These are phyloP conservation scores for Holothuria leucospilota DNA, from an alignment of 53 echinoderm and acorn worm genomes.

Conservation along the genomic window DNA sequence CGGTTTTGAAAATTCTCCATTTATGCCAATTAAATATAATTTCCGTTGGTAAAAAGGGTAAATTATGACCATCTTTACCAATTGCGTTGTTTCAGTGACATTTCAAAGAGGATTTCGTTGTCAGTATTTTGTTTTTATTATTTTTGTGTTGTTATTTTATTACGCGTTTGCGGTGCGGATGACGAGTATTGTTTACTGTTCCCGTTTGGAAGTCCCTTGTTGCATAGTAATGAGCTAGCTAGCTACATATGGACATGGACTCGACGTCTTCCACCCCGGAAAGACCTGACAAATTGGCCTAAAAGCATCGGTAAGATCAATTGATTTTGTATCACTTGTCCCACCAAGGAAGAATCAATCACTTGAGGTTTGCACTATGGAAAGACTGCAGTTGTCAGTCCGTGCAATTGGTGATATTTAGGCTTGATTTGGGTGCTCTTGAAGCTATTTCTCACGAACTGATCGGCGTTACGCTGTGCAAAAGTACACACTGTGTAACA, in stretches of 20 bases:
- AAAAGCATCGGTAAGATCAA: constrained; percentile 48
- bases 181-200: constrained; percentile 50
- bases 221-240: constrained; percentile 58
- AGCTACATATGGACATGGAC: constrained; percentile 54
- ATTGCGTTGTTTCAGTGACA: too few relatives aligned
- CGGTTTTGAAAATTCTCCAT: too few relatives aligned
- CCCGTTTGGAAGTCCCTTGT: constrained; percentile 53
- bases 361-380: not conserved
- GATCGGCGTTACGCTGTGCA: too few relatives aligned
- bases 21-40: too few relatives aligned
- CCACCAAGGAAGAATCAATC: not conserved
- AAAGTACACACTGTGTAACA: too few relatives aligned
- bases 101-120: too few relatives aligned
- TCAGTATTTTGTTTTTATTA: too few relatives aligned
- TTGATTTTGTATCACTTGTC: constrained; percentile 7
- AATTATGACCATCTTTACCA: too few relatives aligned
- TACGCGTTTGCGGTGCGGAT: constrained; percentile 34
- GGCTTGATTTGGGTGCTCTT: constrained; percentile 9
- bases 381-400: constrained; percentile 8
- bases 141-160: constrained; percentile 20
- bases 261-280: constrained; percentile 46
- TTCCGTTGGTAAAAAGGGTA: too few relatives aligned
- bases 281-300: constrained; percentile 39
- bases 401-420: constrained; percentile 28
- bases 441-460: not conserved